These are phyloP conservation scores for Tineola bisselliella DNA, from an alignment of 2,888 invertebrate genomes.

Conservation along the genomic window DNA sequence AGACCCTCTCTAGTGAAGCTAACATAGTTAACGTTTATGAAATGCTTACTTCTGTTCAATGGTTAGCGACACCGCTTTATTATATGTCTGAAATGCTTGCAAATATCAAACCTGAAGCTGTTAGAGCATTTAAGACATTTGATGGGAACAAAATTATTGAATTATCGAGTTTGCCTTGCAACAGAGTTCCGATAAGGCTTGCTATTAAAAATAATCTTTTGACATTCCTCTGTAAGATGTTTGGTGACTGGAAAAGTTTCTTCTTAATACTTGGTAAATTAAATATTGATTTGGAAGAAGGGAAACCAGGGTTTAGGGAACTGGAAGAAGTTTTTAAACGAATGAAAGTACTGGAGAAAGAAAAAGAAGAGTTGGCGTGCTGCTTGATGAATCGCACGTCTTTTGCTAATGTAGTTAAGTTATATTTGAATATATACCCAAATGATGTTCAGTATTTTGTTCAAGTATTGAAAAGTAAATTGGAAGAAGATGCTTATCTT, in stretches of 20 bases:
- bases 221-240: slow-evolving; percentile 34
- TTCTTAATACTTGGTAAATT: slow-evolving; percentile 25
- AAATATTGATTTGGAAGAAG: slow-evolving; percentile 26
- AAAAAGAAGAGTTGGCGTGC: slow-evolving; percentile 36
- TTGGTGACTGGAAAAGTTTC: slow-evolving; percentile 30
- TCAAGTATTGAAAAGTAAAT: background rate
- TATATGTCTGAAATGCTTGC: slow-evolving; percentile 33
- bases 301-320: background rate
- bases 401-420: background rate
- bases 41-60: slow-evolving; percentile 37
- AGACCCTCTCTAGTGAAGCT: slow-evolving; percentile 23
- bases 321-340: background rate
- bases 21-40: slow-evolving; percentile 31
- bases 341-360: background rate
- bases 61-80: slow-evolving; percentile 50
- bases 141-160: background rate
- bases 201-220: slow-evolving; percentile 37
- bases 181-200: slow-evolving; percentile 42
- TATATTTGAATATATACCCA: background rate
- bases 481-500: background rate
- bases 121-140: background rate
- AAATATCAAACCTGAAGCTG: background rate
- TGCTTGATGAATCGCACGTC: slow-evolving; percentile 15
- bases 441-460: background rate
- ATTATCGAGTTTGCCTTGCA: slow-evolving; percentile 43